Conservation (phyloP, 2,113 vertebrate genomes). For the Geococcyx californianus region DNA sequence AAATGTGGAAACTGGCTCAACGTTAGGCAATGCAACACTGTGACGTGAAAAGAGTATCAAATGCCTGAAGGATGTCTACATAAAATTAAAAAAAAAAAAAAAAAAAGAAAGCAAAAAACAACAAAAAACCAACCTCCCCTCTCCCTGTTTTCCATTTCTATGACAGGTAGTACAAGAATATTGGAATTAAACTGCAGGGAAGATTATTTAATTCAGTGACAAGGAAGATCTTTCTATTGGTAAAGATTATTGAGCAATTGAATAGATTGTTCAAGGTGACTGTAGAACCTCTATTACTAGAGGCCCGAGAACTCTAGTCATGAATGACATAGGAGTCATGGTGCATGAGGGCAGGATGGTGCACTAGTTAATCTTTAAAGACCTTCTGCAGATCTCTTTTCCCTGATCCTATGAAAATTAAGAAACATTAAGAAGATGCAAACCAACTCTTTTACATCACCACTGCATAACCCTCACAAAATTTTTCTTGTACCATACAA, state of each 20-base stretch:
- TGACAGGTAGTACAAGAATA: not conserved
- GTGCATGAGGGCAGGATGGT: not conserved
- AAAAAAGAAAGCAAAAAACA: not conserved
- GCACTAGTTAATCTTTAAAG: not conserved
- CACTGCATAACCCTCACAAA: not conserved
- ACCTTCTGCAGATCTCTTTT: not conserved
- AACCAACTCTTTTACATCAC: not conserved
- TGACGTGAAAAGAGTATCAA: not conserved
- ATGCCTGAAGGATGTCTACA: not conserved
- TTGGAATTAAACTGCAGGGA: not conserved
- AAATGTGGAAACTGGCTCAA: not conserved
- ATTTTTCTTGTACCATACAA: not conserved
- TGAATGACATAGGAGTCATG: not conserved
- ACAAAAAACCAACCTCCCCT: not conserved
- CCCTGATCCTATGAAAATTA: not conserved
- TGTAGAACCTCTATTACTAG: not conserved
- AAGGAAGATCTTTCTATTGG: not conserved
- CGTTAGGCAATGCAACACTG: not conserved
- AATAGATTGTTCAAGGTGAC: not conserved
- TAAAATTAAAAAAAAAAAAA: not conserved
- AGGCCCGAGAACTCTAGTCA: not conserved
- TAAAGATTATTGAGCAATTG: not conserved
- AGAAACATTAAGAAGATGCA: not conserved
- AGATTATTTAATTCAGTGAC: not conserved
- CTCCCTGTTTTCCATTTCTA: not conserved